Evolutionary conservation across 1,140 invertebrate species (phyloP).

Genomic region (Tigriopus japonicus): DNA sequence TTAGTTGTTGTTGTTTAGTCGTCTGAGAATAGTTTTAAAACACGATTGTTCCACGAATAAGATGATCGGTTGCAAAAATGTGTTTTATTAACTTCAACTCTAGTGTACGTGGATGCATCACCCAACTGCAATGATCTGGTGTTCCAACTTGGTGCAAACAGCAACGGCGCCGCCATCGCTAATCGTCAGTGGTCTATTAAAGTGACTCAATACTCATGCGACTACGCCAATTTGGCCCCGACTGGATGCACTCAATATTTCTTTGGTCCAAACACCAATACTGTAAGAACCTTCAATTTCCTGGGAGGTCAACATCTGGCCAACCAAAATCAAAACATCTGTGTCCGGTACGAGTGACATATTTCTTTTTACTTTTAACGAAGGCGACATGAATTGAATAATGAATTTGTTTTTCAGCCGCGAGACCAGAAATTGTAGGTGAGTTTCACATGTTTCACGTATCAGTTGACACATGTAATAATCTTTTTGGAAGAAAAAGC

Average conservation of each 20-base stretch:
- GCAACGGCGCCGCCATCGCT: neutral
- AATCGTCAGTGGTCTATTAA: slow-evolving; percentile 1
- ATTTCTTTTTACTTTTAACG: neutral
- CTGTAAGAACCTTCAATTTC: neutral
- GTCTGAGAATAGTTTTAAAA: no score
- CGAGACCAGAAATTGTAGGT: no score
- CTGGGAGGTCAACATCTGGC: neutral
- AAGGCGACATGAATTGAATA: no score
- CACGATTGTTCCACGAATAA: no score
- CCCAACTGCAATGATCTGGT: neutral
- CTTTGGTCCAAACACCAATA: neutral
- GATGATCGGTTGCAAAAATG: no score
- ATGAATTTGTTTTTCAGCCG: no score
- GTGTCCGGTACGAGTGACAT: slow-evolving; percentile 4
- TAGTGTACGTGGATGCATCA: neutral
- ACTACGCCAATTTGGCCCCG: slow-evolving; percentile 2
- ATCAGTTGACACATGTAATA: no score
- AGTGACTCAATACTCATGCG: neutral
- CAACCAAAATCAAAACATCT: slow-evolving; percentile 9
- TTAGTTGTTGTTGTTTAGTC: no score
- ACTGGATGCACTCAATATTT: slow-evolving; percentile 6
- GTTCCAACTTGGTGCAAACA: neutral
- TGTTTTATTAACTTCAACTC: no score
- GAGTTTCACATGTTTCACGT: no score
- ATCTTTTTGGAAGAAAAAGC: no score